phyloP scores from a whole-genome alignment of 2,797 vertebrate genomes.

The Telmatherina bonti region DNA sequence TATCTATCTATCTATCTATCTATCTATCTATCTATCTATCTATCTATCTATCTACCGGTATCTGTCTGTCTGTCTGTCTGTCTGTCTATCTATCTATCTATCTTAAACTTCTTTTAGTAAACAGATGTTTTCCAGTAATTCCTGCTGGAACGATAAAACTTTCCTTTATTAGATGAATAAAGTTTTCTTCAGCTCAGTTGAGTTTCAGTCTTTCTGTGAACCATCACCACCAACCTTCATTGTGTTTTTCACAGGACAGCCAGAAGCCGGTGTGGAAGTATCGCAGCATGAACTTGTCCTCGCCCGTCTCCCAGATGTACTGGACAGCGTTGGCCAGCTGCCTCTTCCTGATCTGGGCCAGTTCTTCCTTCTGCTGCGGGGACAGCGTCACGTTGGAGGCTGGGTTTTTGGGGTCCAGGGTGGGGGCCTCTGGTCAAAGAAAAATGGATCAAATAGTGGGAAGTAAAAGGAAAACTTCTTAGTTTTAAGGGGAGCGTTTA shows the following conservation, averaged over 20 bases:
- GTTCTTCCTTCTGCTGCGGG: slow-evolving; percentile 75
- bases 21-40: not conserved
- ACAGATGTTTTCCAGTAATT: not conserved
- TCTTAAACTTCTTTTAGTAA: too few species aligned
- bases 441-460: not conserved
- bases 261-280: slow-evolving; percentile 91
- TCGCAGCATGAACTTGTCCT: slow-evolving; percentile 87
- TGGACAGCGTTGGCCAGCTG: slow-evolving; percentile 84
- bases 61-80: too few species aligned
- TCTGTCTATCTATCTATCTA: too few species aligned
- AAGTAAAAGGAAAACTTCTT: too few species aligned
- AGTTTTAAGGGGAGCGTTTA: too few species aligned
- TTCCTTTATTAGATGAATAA: too few species aligned
- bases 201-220: not conserved
- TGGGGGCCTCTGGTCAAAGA: slow-evolving; percentile 71
- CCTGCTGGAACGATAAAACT: not conserved
- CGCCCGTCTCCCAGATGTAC: slow-evolving; percentile 91
- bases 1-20: not conserved
- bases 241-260: slow-evolving; percentile 88
- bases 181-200: not conserved
- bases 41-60: too few species aligned
- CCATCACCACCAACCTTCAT: slow-evolving; percentile 68
- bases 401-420: slow-evolving; percentile 66
- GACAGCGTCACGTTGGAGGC: slow-evolving; percentile 71
- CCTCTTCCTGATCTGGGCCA: slow-evolving; percentile 66